Evolutionary conservation across 2,113 vertebrate species (phyloP).

Genomic region (Narcine bancroftii): DNA sequence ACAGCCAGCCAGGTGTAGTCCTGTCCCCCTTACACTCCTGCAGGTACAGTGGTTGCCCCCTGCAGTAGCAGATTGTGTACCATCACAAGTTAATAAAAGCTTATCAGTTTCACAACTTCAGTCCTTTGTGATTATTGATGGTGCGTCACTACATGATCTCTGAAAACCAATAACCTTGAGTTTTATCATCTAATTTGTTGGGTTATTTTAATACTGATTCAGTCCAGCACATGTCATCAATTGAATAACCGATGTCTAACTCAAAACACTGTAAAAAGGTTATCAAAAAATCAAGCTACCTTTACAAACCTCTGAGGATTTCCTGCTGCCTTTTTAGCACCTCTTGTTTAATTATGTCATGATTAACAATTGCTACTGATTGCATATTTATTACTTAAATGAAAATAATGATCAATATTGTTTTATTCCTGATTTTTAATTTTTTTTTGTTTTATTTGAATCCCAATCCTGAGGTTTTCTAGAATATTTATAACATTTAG

Average conservation of each 20-base stretch:
- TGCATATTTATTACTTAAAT: neutral
- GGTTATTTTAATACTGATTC: neutral
- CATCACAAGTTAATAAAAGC: no score
- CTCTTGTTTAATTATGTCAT: neutral
- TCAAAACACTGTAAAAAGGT: neutral
- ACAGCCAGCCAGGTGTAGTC: no score
- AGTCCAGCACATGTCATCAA: neutral
- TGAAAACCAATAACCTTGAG: neutral
- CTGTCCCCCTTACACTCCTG: no score
- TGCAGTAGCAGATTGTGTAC: no score
- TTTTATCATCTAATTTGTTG: neutral
- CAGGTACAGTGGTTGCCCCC: no score
- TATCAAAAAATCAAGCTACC: neutral
- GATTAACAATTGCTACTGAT: neutral
- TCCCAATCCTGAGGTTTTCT: slow-evolving; percentile 2
- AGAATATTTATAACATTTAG: slow-evolving; percentile 4
- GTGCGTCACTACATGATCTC: neutral
- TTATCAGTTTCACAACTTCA: no score
- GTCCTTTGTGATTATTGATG: no score
- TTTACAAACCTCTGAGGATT: neutral
- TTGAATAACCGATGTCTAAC: neutral
- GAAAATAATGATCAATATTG: no score
- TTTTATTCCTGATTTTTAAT: neutral
- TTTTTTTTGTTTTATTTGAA: neutral
- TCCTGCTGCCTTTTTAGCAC: neutral